Evolutionary conservation across 2,797 vertebrate species (phyloP), one percentile per base, ranked within the genome.

Genomic region (Cercopithecus diana): DNA sequence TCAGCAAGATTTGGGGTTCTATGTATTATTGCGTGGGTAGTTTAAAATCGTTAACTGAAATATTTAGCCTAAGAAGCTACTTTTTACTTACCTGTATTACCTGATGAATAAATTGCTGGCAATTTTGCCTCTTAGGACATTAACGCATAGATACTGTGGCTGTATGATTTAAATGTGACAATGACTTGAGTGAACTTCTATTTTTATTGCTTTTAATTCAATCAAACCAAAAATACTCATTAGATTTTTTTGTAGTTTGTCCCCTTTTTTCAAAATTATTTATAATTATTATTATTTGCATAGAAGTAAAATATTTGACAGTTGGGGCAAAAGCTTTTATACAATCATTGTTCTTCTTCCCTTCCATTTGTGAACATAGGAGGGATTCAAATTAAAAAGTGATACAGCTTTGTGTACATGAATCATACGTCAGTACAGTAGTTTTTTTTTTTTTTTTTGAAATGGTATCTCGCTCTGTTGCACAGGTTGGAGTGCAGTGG

Each of bases 241-340:
- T 86, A 33, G 9, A 90, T 83, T 92, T 36, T 36, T 13, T 50
- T 81, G 39, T 61, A 64, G n/a, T 45, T 84, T 95, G 76, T 45
- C 30, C 15, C 30, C 33, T 9, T 57, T 76, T 91, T 39, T 7
- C n/a, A 90, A 64, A 85, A 26, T 70, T 11, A 39, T 17, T 97
- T 81, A 9, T 58, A 81, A 87, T 83, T 36, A 87, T 92, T 41
- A 73, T 90, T 84, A 24, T 73, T 52, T 95, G 30, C 26, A 39
- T 64, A 92, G 24, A 28, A 97, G 93, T 76, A 67, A 95, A 92
- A 81, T 52, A 28, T 82, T 96, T 96, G 96, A 96, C 91, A 95
- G 70, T 48, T 96, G 94, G 95, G 95, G 33, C 93, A 98, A 84
- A 96, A 95, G 95, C 36, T 50, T 89, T 97, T 98, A 84, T 80